Evolutionary conservation across 2,113 vertebrate genomes (phyloP).

Genomic region (Xiphophorus couchianus): DNA sequence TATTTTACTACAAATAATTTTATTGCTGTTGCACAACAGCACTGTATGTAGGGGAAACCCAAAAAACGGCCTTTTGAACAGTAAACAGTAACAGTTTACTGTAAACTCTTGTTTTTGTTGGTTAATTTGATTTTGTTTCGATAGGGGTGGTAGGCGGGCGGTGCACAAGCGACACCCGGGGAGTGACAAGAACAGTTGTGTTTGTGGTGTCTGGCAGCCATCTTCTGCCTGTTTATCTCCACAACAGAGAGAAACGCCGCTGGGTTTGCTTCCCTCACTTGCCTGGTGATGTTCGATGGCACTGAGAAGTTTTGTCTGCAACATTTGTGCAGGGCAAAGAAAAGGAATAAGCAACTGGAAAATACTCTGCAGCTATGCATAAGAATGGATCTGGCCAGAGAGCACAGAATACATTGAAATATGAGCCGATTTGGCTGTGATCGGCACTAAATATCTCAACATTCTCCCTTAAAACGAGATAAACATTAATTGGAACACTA

Average conservation of each 20-base stretch:
- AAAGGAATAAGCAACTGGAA: constrained; percentile 28
- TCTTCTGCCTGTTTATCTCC: constrained; percentile 14
- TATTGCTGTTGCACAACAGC: not conserved
- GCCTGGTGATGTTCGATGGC: constrained; percentile 36
- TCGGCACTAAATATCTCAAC: not conserved
- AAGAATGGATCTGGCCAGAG: not conserved
- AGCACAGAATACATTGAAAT: constrained; percentile 30
- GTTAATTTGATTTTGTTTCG: constrained; percentile 33
- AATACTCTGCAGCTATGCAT: constrained; percentile 38
- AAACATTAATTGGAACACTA: not conserved
- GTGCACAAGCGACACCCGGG: constrained; percentile 58
- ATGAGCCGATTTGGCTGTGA: constrained; percentile 52
- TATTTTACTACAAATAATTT: not conserved
- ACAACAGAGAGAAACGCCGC: constrained; percentile 6
- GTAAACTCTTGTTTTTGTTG: not conserved
- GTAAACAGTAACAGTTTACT: not conserved
- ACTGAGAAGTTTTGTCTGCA: constrained; percentile 24
- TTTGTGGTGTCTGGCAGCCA: constrained; percentile 62
- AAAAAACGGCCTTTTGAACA: not conserved
- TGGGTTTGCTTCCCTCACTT: constrained; percentile 29
- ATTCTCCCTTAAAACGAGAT: not conserved
- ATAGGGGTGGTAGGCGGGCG: constrained; percentile 64
- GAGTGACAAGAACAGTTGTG: constrained; percentile 70
- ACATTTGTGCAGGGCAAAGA: not conserved
- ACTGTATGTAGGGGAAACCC: not conserved